Conservation (phyloP, 2,113 vertebrate genomes). For the Kobus ellipsiprymnus region DNA sequence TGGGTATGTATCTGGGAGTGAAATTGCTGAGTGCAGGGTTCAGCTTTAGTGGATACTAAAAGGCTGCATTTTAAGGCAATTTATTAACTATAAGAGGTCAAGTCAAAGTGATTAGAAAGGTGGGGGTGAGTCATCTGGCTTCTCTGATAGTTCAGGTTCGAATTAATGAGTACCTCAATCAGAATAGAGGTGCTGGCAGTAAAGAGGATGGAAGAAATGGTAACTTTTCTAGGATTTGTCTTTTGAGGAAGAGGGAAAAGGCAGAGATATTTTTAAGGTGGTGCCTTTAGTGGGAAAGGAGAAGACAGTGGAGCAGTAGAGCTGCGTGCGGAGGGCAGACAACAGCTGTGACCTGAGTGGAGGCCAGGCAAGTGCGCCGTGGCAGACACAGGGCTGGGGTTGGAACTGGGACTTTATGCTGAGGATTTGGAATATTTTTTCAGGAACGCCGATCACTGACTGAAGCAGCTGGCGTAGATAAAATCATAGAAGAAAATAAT, state of each 20-base stretch:
- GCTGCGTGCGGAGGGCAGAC: not conserved
- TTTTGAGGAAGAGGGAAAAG: not conserved
- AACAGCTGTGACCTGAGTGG: not conserved
- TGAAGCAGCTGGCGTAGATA: not conserved
- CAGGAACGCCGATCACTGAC: not conserved
- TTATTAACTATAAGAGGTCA: not conserved
- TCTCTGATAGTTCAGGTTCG: not conserved
- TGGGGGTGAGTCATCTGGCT: not conserved
- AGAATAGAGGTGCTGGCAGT: not conserved
- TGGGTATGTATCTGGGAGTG: not conserved
- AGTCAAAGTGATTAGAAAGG: not conserved
- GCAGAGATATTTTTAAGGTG: not conserved
- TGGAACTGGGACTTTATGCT: not conserved
- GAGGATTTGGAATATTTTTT: not conserved
- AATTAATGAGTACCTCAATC: not conserved
- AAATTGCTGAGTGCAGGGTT: not conserved
- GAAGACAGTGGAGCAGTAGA: not conserved
- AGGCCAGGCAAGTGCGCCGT: accelerated
- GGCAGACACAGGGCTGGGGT: not conserved
- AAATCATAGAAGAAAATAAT: not conserved
- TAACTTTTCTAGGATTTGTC: not conserved
- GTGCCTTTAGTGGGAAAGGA: not conserved
- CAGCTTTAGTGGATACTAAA: not conserved
- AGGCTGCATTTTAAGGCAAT: not conserved
- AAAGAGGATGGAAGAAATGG: not conserved